Evolutionary conservation across 1,140 invertebrate genomes (phyloP), one percentile per base, ranked within the genome.

Genomic region (Saxidomus purpurata): DNA sequence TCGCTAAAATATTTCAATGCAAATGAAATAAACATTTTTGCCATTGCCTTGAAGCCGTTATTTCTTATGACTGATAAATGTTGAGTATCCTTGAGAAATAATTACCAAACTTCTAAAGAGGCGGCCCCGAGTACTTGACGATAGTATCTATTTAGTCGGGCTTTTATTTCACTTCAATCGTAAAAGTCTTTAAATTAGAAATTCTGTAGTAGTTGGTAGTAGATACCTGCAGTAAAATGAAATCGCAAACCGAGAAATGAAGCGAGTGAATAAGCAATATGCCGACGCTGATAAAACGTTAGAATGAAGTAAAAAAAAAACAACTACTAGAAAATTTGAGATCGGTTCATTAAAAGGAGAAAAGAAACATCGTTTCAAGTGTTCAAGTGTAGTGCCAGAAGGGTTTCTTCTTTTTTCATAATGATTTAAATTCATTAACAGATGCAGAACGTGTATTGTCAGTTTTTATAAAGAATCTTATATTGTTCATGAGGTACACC

Each of bases 161-260:
- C 3, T 67, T 67, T 67, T 67, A 67, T 67, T 34, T 34, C 61
- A 31, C 15, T 67, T 67, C 31, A 67, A 36, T 31, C 61, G 31
- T 67, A 67, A 67, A 67, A 67, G n/a, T 28, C 61, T 67, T 67
- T 31, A 67, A 67, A 67, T 67, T 34, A 67, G 61, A 67, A 67
- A 67, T 28, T 31, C 34, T 67, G 25, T 67, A 67, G 61, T 67
- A 67, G 61, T 19, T 67, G 25, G n/a, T 28, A 67, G 61, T 67
- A 36, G 61, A 13, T 67, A 31, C 61, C 2, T n/a, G 61, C 61
- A 31, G 4, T 67, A 8, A 67, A 67, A 67, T 67, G 61, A 34
- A 67, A 67, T 34, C 28, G 61, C 61, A 67, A 13, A 67, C 61
- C 25, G 6, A 34, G 25, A 13, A 34, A 28, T 22, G 61, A 34